A percentile compares a stretch with the other conserved stretches of the same genome.
Evolutionary conservation across 2,113 vertebrate genomes (phyloP).

Genomic region (Cyphomyrus discorhynchus): DNA sequence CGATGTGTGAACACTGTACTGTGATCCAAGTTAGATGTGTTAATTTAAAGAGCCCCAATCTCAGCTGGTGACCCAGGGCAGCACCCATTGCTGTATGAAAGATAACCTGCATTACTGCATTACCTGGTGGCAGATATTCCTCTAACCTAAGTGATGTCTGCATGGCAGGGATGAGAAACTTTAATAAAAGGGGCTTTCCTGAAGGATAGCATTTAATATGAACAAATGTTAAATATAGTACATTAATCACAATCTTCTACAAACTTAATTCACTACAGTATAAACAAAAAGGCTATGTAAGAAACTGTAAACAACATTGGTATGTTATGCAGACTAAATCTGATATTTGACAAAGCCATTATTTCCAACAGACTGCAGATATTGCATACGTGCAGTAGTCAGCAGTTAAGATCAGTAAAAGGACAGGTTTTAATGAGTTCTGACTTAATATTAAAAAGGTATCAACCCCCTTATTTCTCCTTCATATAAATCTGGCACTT

Average conservation of each 20-base stretch:
- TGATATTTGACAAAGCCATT: not conserved
- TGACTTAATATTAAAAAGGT: slow-evolving; percentile 37
- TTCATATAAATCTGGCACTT: slow-evolving; percentile 60
- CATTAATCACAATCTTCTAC: not conserved
- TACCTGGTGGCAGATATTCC: not conserved
- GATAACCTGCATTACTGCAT: not conserved
- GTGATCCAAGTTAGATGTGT: not conserved
- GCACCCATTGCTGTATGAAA: not conserved
- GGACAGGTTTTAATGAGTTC: not conserved
- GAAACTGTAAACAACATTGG: not conserved
- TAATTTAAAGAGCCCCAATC: not conserved
- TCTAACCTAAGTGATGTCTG: not conserved
- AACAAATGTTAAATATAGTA: not conserved
- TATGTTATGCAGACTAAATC: not conserved
- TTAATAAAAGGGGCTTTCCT: not conserved
- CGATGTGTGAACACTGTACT: not conserved
- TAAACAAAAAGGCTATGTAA: not conserved
- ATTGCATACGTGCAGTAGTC: not conserved
- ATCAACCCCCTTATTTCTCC: slow-evolving; percentile 47
- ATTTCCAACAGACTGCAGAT: not conserved
- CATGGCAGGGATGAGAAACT: not conserved
- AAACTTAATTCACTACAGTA: not conserved
- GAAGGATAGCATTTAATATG: not conserved
- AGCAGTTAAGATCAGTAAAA: not conserved
- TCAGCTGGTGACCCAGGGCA: not conserved